Evolutionary conservation across 2,113 vertebrate genomes (phyloP).

Genomic region (Channa maculata): DNA sequence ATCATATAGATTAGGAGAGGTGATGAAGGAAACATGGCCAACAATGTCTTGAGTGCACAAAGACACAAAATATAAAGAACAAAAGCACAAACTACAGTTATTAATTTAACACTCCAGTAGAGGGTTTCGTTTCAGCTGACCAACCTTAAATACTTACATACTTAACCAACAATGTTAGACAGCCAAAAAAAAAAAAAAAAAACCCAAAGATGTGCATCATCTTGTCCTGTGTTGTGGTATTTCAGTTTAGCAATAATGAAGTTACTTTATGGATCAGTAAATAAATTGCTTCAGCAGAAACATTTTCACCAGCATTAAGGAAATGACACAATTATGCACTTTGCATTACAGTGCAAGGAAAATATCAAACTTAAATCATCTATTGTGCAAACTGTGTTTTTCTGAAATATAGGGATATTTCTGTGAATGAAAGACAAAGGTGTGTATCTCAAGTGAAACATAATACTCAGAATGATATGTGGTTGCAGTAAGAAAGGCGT

Average conservation of each 20-base stretch:
- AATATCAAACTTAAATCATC: no score
- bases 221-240: no score
- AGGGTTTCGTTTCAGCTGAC: not conserved
- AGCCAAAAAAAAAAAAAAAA: no score
- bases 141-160: not conserved
- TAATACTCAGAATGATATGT: not conserved
- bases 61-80: not conserved
- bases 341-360: no score
- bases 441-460: not conserved
- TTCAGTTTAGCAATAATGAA: no score
- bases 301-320: no score
- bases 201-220: no score
- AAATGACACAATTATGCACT: no score
- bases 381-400: no score
- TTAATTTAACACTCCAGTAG: not conserved
- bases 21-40: not conserved
- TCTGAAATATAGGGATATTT: no score
- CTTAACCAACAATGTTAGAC: not conserved
- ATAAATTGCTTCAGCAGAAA: no score
- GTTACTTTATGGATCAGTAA: no score
- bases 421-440: not conserved
- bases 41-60: not conserved
- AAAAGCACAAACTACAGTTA: not conserved
- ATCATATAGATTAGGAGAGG: not conserved
- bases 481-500: conserved; percentile 3